phyloP scores from a whole-genome alignment of 2,113 vertebrate species.

The Xenopus borealis region DNA sequence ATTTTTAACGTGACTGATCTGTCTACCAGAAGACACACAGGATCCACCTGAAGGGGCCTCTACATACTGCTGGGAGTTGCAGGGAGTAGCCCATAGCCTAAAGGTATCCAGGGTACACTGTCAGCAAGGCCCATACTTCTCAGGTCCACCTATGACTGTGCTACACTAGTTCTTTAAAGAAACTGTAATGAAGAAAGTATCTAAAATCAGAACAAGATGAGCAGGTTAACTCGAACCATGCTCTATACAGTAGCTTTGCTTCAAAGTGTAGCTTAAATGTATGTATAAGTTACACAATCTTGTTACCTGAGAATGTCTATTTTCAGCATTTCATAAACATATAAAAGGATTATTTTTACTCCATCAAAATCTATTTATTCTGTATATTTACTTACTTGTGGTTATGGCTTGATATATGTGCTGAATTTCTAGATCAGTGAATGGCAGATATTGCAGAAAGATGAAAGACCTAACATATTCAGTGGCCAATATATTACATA shows the following conservation, averaged over 20 bases:
- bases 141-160: background rate
- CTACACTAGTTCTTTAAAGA: background rate
- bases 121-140: too few relatives aligned
- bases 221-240: background rate
- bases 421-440: slow-evolving; percentile 18
- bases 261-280: slow-evolving; percentile 31
- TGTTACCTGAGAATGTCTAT: slow-evolving; percentile 34
- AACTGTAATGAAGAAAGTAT: background rate
- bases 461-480: slow-evolving; percentile 31
- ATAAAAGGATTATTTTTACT: slow-evolving; percentile 32
- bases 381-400: slow-evolving; percentile 43
- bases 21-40: too few relatives aligned
- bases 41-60: too few relatives aligned
- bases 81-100: too few relatives aligned
- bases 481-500: slow-evolving; percentile 30
- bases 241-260: background rate
- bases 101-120: too few relatives aligned
- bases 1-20: too few relatives aligned
- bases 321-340: slow-evolving; percentile 27
- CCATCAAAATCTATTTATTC: slow-evolving; percentile 19
- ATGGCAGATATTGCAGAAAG: slow-evolving; percentile 38
- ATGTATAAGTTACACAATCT: slow-evolving; percentile 32
- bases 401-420: slow-evolving; percentile 32
- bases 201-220: background rate
- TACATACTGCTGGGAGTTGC: too few relatives aligned